phyloP scores from a whole-genome alignment of 37 sponge, comb jelly and placozoan species.

The Theonella swinhoei region DNA sequence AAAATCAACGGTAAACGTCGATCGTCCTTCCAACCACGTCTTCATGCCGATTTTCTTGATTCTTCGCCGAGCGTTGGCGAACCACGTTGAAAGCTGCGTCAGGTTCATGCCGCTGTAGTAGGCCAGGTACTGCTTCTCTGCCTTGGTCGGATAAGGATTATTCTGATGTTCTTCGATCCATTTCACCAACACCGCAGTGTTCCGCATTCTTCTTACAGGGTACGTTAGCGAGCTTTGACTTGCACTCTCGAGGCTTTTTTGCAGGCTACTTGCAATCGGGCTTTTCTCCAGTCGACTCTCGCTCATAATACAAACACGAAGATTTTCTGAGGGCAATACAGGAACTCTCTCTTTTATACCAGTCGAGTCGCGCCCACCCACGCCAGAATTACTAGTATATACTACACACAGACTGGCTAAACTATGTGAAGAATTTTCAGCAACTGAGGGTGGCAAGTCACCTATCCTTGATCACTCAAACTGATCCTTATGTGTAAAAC shows the following conservation, averaged over 20 bases:
- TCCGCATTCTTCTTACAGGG: slow-evolving; percentile 68
- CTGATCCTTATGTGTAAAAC: not conserved
- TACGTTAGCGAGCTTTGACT: slow-evolving; percentile 2
- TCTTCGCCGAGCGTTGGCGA: slow-evolving; percentile 86
- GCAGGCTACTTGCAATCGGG: slow-evolving; percentile 11
- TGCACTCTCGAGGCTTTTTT: not conserved
- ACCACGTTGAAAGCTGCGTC: slow-evolving; percentile 93
- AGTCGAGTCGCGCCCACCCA: not conserved
- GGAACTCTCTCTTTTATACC: not conserved
- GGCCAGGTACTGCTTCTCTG: slow-evolving; percentile 83
- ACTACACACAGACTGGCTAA: not conserved
- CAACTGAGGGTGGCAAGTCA: not conserved
- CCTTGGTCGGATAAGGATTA: slow-evolving; percentile 94
- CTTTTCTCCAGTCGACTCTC: slow-evolving; percentile 24
- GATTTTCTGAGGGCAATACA: not conserved
- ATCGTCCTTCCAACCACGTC: slow-evolving; percentile 70
- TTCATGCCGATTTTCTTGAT: slow-evolving; percentile 92
- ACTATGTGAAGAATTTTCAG: not conserved
- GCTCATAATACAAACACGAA: slow-evolving; percentile 25
- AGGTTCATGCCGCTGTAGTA: slow-evolving; percentile 83
- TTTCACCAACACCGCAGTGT: slow-evolving; percentile 77
- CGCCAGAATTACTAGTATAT: not conserved
- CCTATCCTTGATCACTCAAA: not conserved
- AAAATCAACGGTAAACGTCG: slow-evolving; percentile 64
- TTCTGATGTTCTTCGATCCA: slow-evolving; percentile 88